Base-by-base conservation (phyloP, 2,113 vertebrate genomes). In the Greenwoodochromis staneri region DNA sequence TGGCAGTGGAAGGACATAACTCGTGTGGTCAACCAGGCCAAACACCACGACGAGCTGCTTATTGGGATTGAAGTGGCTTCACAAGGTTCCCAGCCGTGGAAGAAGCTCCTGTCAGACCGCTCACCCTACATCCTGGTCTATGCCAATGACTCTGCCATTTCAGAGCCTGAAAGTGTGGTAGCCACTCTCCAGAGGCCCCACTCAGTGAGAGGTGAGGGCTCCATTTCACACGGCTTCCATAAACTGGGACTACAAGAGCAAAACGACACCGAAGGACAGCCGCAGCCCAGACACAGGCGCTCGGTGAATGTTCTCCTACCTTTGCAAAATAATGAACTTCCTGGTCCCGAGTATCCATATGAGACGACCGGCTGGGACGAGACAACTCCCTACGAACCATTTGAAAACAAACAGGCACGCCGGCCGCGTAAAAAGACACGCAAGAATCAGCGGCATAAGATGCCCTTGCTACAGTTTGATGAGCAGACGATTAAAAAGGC, bases 1-100 rank as follows among this genome's bases (percentile, higher is more conserved):
- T 99, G 99, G 99, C 97, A 98, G 11, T 97, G 98, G 96, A 97
- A 97, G 95, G 98, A 99, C 93, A 96, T 99, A 38, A 99, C 98
- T 16, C 95, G 51, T 1, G 93, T 97, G 80, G 92, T 98, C 53
- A 97, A 95, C 14, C 95, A 97, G 57, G 98, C 97, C 9, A 99
- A 97, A 49, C 95, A 92, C 54, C 96, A 96, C 16, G 91, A 96
- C 0, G 95, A 98, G 61, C 96, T 98, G 49, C 96, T 99, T 4
- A 96, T 99, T 13, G 90, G 97, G 2, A 96, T 99, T 81, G 96
- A 97, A 21, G 96, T 98, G 47, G 93, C 96, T 9, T 91, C 96
- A 1, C 93, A 94, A 13, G 89, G 94, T 53, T 95, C 49, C 3
- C 94, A 34, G 54, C 87, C 94, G 0, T 95, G 96, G 96, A 96